Base-by-base conservation (phyloP, 1,140 invertebrate genomes). In the Anadara kagoshimensis region DNA sequence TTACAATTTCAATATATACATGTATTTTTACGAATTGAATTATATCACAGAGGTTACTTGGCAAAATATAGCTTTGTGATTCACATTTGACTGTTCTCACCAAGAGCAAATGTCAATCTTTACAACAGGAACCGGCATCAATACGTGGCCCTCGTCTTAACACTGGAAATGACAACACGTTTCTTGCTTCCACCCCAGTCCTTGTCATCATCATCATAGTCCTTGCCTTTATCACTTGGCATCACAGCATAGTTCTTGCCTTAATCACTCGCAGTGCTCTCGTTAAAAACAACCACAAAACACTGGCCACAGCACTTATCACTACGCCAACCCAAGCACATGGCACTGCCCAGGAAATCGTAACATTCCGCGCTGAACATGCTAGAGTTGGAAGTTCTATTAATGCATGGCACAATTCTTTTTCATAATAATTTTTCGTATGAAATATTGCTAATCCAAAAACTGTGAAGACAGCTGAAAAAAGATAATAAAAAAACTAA, bases 371-470 rank as follows among this genome's bases (percentile, higher is more conserved):
- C 10, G 49, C 41, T 18, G 58, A 45, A 45, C 68, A 70, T 20
- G 41, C 47, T n/a, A 36, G 24, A 29, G 59, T 45, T 29, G 49
- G 68, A 62, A 61, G 54, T 22, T 51, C 59, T n/a, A 51, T 16
- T 3, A 70, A 36, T 22, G 58, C 58, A n/a, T 70, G 59, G 18
- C 68, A 70, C 18, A 63, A 58, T 51, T 47, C 41, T 26, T 29
- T 61, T 49, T 84, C 78, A 61, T 84, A 81, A 65, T 78, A 78
- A 53, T 83, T 67, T 64, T 83, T 84, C 3, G 79, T 78, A 63
- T 84, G 83, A 54, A 83, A 83, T 70, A 84, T 81, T 18, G 78
- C 73, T 44, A 84, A 58, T 14, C 83, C 83, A 56, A 84, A 84
- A 14, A 84, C 74, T 1, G 79, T 77, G 65, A 84, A 82, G 49